Evolutionary conservation across 2,797 vertebrate species (phyloP).

Genomic region (Manis crassicaudata): DNA sequence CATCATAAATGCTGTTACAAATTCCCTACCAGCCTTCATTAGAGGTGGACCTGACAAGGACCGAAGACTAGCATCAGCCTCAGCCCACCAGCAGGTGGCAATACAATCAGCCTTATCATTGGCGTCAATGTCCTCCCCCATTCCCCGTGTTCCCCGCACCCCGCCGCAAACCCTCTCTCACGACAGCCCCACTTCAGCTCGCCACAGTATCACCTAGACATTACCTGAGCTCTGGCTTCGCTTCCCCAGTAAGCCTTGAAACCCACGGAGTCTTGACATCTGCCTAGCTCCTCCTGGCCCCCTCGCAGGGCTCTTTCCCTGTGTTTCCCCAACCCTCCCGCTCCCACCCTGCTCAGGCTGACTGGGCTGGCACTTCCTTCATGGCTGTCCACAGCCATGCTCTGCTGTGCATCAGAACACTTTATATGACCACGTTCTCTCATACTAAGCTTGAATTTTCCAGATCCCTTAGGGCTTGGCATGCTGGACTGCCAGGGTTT

Average conservation of each 20-base stretch:
- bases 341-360: neutral
- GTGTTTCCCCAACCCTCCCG: rapidly evolving
- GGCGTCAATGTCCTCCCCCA: rapidly evolving
- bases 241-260: neutral
- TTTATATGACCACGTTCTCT: neutral
- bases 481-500: neutral
- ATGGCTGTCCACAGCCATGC: neutral
- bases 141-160: rapidly evolving
- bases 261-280: neutral
- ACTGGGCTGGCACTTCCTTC: neutral
- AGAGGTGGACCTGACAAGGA: neutral
- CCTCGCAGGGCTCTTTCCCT: neutral
- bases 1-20: neutral
- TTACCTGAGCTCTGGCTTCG: neutral
- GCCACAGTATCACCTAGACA: neutral
- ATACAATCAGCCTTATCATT: neutral
- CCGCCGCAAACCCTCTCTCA: rapidly evolving
- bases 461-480: neutral
- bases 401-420: neutral
- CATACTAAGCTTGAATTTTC: neutral
- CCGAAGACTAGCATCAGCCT: neutral
- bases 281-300: neutral
- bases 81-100: slow-evolving; percentile 16
- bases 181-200: neutral
- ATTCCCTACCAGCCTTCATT: neutral